These are phyloP conservation scores for Drosophila ananassae DNA, from an alignment of 1,140 invertebrate genomes.

Conservation along the genomic window DNA sequence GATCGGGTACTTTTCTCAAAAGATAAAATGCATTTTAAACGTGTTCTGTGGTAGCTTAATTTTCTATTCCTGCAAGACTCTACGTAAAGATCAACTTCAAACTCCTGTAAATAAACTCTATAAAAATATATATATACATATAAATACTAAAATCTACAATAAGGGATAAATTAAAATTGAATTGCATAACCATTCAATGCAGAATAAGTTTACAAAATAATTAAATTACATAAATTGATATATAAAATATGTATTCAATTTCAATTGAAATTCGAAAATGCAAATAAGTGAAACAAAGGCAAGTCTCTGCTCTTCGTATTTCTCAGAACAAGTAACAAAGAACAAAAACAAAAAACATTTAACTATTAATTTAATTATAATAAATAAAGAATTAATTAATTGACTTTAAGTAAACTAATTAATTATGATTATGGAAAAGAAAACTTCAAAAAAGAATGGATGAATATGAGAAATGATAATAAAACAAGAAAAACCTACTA, in stretches of 20 bases:
- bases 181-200: slow-evolving; percentile 53
- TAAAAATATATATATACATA: slow-evolving; percentile 32
- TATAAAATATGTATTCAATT: slow-evolving; percentile 62
- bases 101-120: slow-evolving; percentile 70
- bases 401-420: slow-evolving; percentile 76
- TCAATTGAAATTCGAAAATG: slow-evolving; percentile 55
- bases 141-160: slow-evolving; percentile 46
- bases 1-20: neutral
- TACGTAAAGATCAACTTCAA: slow-evolving; percentile 37
- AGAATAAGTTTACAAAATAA: slow-evolving; percentile 60
- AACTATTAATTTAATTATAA: slow-evolving; percentile 81
- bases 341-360: slow-evolving; percentile 79
- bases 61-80: slow-evolving; percentile 34
- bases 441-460: slow-evolving; percentile 61
- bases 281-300: slow-evolving; percentile 39
- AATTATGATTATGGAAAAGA: slow-evolving; percentile 61
- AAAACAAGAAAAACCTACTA: slow-evolving; percentile 80
- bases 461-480: slow-evolving; percentile 79
- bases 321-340: slow-evolving; percentile 51
- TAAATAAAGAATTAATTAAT: slow-evolving; percentile 77
- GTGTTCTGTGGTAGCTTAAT: slow-evolving; percentile 37
- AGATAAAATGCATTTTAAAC: slow-evolving; percentile 13
- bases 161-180: slow-evolving; percentile 64
- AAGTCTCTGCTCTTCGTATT: slow-evolving; percentile 62
- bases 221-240: slow-evolving; percentile 68